Evolutionary conservation across 2,888 invertebrate genomes (phyloP), one percentile per base, ranked within the genome.

Genomic region (Scaptomyza parva): DNA sequence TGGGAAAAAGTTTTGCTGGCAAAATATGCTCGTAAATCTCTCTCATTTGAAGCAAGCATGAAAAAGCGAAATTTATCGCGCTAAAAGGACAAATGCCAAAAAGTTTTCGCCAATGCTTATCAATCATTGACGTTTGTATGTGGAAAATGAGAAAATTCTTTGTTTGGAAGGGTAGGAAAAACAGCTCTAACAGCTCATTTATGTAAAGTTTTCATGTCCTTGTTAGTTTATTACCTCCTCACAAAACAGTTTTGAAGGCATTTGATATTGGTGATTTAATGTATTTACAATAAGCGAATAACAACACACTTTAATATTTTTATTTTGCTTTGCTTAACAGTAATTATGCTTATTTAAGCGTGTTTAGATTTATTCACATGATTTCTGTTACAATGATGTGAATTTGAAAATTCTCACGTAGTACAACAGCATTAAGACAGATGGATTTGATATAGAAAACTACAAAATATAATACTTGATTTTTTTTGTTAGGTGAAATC

Each of bases 1-100:
- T n/a, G 37, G 57, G 17, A 52, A 63, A 63, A 85, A 82, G 66
- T 80, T 83, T 3, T 71, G 76, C 59, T n/a, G 61, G 60, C 76
- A 81, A 86, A 86, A 86, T 81, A 86, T 81, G 76, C 86, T 83
- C 86, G 86, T 83, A 83, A 83, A 86, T 83, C 84, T 83, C 68
- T 83, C 84, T 83, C 68, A 59, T 51, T 71, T 4, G 24, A 17
- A 20, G 22, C 66, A 1, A 86, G 74, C 66, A 61, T 66, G 81
- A 67, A 73, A 79, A 72, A 63, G 68, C 71, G 39, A 69, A 78
- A 86, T 82, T 88, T 86, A 86, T 88, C 80, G 74, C 69, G 65
- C 45, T 50, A 65, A 73, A 37, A 81, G 73, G 84, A 84, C 86
- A 82, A 86, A 77, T 79, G 83, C 67, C 77, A 69, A 75, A 69